These are phyloP conservation scores for Sylvia borin DNA, from an alignment of 2,797 vertebrate genomes.

Conservation along the genomic window DNA sequence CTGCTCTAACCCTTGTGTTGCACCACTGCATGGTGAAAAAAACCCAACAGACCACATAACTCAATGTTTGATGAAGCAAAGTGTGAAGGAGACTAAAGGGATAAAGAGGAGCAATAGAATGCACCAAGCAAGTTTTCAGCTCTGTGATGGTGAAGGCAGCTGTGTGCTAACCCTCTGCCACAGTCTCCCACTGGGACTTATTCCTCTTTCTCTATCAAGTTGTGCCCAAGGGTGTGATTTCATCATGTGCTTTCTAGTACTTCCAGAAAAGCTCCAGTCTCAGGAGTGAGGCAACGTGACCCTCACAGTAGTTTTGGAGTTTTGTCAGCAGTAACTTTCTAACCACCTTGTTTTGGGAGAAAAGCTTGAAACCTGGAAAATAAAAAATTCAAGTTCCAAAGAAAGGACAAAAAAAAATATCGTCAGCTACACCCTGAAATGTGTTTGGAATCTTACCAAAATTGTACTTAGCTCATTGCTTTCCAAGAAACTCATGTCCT, in stretches of 20 bases:
- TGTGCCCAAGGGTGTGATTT: background rate
- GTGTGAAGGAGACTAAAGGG: background rate
- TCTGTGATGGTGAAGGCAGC: background rate
- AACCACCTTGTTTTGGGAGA: background rate
- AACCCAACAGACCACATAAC: background rate
- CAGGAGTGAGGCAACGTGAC: accelerated
- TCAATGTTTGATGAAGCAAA: background rate
- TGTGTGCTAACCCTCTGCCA: background rate
- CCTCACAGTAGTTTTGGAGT: background rate
- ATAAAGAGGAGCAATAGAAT: background rate
- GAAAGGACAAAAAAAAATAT: background rate
- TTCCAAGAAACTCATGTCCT: background rate
- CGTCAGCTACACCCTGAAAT: background rate
- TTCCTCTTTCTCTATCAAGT: background rate
- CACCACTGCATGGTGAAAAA: background rate
- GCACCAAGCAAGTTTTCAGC: background rate
- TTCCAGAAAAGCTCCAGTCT: background rate
- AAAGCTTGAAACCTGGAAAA: background rate
- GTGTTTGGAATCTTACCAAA: background rate
- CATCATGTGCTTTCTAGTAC: background rate
- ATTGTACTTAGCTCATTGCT: background rate
- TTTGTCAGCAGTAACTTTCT: background rate
- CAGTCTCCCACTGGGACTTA: background rate
- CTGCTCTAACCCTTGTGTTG: background rate
- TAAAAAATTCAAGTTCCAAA: background rate